phyloP scores from a whole-genome alignment of 2,888 invertebrate genomes.

The Lepidonotus clava region DNA sequence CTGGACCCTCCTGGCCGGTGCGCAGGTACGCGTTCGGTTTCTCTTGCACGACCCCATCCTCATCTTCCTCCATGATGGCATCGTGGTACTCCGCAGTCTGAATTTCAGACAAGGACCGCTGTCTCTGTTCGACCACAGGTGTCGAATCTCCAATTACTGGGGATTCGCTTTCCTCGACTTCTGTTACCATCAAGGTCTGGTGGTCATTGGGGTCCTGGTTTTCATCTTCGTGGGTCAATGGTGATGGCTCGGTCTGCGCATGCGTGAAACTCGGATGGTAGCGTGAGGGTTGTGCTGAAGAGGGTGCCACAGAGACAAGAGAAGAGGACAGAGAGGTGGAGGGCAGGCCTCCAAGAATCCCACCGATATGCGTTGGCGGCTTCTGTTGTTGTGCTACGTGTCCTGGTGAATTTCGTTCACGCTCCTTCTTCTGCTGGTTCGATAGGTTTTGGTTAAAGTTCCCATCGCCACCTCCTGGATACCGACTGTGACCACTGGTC shows the following conservation, averaged over 20 bases:
- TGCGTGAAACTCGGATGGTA: background rate
- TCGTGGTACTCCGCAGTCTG: conserved; percentile 39
- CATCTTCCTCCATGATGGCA: background rate
- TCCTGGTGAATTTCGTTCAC: background rate
- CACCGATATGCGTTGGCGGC: background rate
- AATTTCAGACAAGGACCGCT: conserved; percentile 7
- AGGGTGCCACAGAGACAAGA: background rate
- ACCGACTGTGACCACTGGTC: background rate
- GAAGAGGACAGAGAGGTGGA: conserved; percentile 23
- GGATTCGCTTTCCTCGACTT: background rate
- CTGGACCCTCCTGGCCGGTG: background rate
- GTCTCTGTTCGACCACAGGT: no score
- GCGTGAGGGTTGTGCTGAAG: conserved; percentile 11
- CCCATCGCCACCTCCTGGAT: background rate
- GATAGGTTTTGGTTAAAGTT: background rate
- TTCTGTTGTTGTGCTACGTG: background rate
- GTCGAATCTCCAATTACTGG: no score
- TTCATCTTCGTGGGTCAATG: background rate
- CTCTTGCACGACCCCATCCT: background rate
- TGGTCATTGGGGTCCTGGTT: background rate
- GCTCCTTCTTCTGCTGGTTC: background rate
- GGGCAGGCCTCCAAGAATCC: conserved; percentile 4
- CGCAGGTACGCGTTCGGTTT: conserved; percentile 9
- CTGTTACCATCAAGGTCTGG: background rate
- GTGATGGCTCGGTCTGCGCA: conserved; percentile 12